Evolutionary conservation across 2,113 vertebrate species (phyloP), one percentile per base, ranked within the genome.

Genomic region (Hymenochirus boettgeri): DNA sequence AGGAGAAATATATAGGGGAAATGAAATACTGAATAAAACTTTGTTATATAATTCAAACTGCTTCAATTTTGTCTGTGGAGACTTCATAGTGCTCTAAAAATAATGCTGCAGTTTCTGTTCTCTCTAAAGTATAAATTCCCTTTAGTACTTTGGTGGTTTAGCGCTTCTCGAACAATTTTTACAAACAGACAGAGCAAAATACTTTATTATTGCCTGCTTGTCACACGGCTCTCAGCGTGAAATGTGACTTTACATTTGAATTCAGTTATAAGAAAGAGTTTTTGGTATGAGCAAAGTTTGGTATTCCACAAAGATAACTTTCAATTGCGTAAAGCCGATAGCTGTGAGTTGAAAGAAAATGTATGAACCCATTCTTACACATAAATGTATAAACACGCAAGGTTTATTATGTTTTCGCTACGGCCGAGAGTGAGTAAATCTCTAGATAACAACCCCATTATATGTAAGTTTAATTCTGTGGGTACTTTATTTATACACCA

Each of bases 1-100:
- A 74, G 57, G 63, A 74, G 37, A 73, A 79, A 70, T 57, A 56
- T 75, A 58, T 26, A 26, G 46, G 19, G 13, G 42, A 75, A 76
- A 66, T 48, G 51, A 19, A 27, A 45, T 76, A 75, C 27, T 7
- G 46, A 77, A 73, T 18, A 17, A 77, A 70, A 59, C 62, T 71
- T 70, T 72, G 65, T 37, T 45, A 4, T 69, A 63, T 53, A 51
- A 42, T 70, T 72, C n/a, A 0, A 7, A 65, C 4, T 77, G 37
- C 48, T 72, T 71, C 60, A 51, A 13, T 31, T 9, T 2, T 51
- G 50, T 60, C 76, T 77, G 62, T 71, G 55, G 11, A n/a, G 18
- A 71, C 10, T 26, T 22, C 71, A 75, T 46, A 17, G 42, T 18
- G 57, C 72, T 35, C 67, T 70, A 72, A 79, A 76, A 74, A 73